These are phyloP conservation scores for Hesperophylax magnus DNA, from an alignment of 1,140 invertebrate species.

Conservation along the genomic window DNA sequence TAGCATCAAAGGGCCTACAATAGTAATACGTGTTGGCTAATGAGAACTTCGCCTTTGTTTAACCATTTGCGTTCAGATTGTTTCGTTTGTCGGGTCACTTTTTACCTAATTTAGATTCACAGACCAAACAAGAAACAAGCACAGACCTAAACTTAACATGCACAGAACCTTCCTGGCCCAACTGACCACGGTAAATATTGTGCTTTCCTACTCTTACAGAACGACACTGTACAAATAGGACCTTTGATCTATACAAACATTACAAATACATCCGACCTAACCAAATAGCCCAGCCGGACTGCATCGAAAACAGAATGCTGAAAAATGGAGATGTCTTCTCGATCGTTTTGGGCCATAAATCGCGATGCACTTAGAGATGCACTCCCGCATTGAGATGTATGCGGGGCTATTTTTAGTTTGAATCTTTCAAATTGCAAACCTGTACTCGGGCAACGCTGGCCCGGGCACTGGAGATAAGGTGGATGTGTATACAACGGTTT, in stretches of 20 bases:
- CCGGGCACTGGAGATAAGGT: conserved; percentile 13
- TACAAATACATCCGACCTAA: conserved; percentile 9
- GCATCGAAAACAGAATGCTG: background rate
- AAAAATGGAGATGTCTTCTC: conserved; percentile 29
- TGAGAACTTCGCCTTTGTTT: background rate
- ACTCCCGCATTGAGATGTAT: conserved; percentile 36
- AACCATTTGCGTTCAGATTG: background rate
- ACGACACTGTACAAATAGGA: conserved; percentile 30
- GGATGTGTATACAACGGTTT: background rate
- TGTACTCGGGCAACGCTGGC: background rate
- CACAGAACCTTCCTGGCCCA: background rate
- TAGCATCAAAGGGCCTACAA: background rate
- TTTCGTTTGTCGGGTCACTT: background rate
- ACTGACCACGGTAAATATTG: conserved; percentile 27
- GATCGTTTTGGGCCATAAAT: conserved; percentile 22
- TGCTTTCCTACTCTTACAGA: conserved; percentile 23
- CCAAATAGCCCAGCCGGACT: conserved; percentile 12
- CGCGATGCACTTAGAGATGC: conserved; percentile 34
- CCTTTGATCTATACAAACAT: conserved; percentile 25
- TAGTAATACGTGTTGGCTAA: background rate
- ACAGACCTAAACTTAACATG: background rate
- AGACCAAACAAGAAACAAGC: conserved; percentile 2
- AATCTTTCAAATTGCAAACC: conserved; percentile 20
- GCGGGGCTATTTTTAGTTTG: conserved; percentile 29
- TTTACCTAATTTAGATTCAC: conserved; percentile 24